phyloP scores from a whole-genome alignment of 2,113 vertebrate genomes.

The Meles meles region DNA sequence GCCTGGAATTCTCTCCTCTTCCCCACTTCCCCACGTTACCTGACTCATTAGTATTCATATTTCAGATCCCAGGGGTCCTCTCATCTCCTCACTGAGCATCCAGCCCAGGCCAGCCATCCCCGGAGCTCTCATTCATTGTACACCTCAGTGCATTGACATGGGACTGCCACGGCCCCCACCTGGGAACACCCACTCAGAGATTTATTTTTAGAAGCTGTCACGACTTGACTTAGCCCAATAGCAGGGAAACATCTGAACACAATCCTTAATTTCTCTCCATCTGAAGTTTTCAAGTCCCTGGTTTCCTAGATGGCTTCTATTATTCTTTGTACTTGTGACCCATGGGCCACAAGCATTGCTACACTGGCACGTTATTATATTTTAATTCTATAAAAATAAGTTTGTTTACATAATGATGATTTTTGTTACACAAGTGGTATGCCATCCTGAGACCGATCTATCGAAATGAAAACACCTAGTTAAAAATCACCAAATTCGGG shows the following conservation, averaged over 20 bases:
- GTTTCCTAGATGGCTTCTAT: neutral
- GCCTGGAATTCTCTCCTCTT: no score
- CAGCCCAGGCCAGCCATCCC: neutral
- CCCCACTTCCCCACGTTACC: neutral
- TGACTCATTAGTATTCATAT: neutral
- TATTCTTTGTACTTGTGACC: neutral
- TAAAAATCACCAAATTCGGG: neutral
- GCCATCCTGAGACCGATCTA: neutral
- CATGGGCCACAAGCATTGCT: neutral
- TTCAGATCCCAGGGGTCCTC: neutral
- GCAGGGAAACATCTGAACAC: neutral
- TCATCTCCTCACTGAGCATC: neutral
- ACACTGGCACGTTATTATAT: neutral
- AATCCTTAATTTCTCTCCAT: neutral
- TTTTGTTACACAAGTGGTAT: neutral
- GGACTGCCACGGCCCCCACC: accelerated
- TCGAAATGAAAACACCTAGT: neutral
- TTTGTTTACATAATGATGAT: neutral
- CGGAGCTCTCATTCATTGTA: neutral
- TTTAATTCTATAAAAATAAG: neutral
- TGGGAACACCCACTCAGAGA: neutral
- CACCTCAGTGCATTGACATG: neutral
- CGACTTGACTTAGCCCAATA: neutral
- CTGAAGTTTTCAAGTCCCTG: neutral
- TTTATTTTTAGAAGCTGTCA: neutral